These are phyloP conservation scores for Orchesellides sinensis DNA, from an alignment of 2,888 invertebrate genomes.

Conservation along the genomic window DNA sequence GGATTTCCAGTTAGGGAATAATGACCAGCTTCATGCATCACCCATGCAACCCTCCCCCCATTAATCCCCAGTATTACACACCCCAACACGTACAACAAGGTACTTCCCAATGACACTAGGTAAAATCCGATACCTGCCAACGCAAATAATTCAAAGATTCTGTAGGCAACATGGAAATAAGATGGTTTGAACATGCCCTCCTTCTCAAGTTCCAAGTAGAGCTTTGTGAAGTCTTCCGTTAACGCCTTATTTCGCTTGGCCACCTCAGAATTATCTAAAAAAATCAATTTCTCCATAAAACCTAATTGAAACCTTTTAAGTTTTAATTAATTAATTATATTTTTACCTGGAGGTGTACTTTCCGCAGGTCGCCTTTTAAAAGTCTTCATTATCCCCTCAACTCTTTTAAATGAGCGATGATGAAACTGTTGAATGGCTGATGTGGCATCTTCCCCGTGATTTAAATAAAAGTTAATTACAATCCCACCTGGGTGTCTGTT, in stretches of 20 bases:
- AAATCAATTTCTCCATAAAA: neutral
- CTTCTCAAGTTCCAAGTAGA: slow-evolving; percentile 60
- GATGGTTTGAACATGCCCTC: slow-evolving; percentile 66
- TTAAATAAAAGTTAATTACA: slow-evolving; percentile 67
- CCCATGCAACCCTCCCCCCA: slow-evolving; percentile 21
- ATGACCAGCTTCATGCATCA: slow-evolving; percentile 28
- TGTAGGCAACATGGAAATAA: slow-evolving; percentile 39
- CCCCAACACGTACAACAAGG: slow-evolving; percentile 31
- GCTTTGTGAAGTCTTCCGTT: slow-evolving; percentile 65
- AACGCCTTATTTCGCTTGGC: slow-evolving; percentile 50
- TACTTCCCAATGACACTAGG: slow-evolving; percentile 30
- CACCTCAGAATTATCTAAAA: neutral
- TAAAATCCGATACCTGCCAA: slow-evolving; percentile 52
- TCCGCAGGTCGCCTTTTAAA: slow-evolving; percentile 62
- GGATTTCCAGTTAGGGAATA: slow-evolving; percentile 23
- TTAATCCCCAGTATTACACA: slow-evolving; percentile 33
- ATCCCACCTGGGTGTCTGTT: slow-evolving; percentile 65
- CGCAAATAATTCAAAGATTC: slow-evolving; percentile 52
- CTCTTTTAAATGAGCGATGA: slow-evolving; percentile 52
- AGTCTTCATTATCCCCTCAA: slow-evolving; percentile 53
- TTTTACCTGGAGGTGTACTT: slow-evolving; percentile 17
- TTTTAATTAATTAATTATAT: neutral
- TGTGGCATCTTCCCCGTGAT: slow-evolving; percentile 68
- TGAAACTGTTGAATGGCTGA: slow-evolving; percentile 70
- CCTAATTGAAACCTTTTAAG: slow-evolving; percentile 13